Evolutionary conservation across 2,888 invertebrate species (phyloP), one percentile per base, ranked within the genome.

Genomic region (Drosophila birchii): DNA sequence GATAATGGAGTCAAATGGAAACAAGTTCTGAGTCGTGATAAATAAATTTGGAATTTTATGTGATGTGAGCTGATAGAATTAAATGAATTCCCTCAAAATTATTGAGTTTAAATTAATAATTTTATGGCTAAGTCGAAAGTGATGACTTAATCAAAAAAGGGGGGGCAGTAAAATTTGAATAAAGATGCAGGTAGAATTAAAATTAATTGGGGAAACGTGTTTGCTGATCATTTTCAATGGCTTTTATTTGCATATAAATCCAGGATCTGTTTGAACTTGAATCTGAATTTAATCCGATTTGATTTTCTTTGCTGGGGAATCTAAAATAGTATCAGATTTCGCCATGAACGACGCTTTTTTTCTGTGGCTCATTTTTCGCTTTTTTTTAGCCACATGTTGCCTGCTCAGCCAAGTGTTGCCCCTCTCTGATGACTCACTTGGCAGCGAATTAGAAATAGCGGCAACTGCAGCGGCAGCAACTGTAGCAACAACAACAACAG

Each of bases 361-460:
- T 29, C 29, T 12, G 34, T 34, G 16, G 9, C 16, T 34, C 51
- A 20, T 34, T 34, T 51, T 14, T 32, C 14, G 32, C 32, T 8
- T 32, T 18, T 8, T 29, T 18, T 29, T 49, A 29, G 51, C 39
- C 54, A 16, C 26, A 26, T 58, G 54, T 61, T 36, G 70, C 56
- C 51, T 54, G 47, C 57, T 16, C 51, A 51, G 51, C 51, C 51
- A 51, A 34, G 34, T 51, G 51, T 20, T 20, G 51, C 51, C 51
- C 16, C 51, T 38, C 26, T 34, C 38, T 32, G 74, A 78, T 81
- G 81, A 82, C 71, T 82, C 87, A 82, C 45, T 29, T 54, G 57
- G 60, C 80, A 80, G 80, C 75, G 62, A 72, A 77, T 85, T 86
- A 71, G 73, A 86, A 81, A 83, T 83, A 74, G 79, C 74, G 58